A percentile compares a stretch with the other conserved stretches of the same genome.
These are phyloP conservation scores for Pilophorus perplexus DNA, from an alignment of 2,888 invertebrate species.

Conservation along the genomic window DNA sequence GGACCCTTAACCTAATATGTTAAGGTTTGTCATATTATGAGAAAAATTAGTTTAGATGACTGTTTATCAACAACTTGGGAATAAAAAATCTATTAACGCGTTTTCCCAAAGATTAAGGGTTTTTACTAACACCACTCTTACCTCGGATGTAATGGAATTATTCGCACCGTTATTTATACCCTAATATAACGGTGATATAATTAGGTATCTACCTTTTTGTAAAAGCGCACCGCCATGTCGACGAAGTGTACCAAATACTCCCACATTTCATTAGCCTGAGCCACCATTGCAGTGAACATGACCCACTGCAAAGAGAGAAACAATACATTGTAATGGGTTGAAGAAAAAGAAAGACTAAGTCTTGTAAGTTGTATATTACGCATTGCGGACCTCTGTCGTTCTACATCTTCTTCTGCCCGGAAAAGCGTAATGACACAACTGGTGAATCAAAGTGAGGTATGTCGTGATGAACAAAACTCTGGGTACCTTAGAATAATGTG, in stretches of 20 bases:
- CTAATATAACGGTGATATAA: no score
- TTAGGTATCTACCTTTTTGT: conserved; percentile 19
- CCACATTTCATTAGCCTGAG: conserved; percentile 21
- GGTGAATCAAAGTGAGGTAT: conserved; percentile 4
- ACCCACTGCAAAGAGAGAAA: conserved; percentile 20
- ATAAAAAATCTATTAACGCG: no score
- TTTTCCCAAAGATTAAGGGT: no score
- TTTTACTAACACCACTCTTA: no score
- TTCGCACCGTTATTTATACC: no score
- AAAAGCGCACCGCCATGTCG: neutral
- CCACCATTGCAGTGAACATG: neutral
- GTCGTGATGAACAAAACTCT: neutral
- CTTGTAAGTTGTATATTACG: no score
- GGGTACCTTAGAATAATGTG: no score
- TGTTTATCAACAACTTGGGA: no score
- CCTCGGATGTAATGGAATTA: no score
- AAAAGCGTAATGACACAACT: conserved; percentile 12
- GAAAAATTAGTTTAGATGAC: no score
- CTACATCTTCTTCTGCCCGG: conserved; percentile 13
- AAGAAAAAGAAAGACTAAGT: neutral
- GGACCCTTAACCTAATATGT: no score
- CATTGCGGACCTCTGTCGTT: neutral
- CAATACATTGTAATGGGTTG: neutral
- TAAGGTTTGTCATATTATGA: no score
- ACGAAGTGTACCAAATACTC: neutral